Percentiles rank a stretch among this genome's conserved stretches.
Evolutionary conservation across 2,113 vertebrate genomes (phyloP).

Genomic region (Entosphenus tridentatus): DNA sequence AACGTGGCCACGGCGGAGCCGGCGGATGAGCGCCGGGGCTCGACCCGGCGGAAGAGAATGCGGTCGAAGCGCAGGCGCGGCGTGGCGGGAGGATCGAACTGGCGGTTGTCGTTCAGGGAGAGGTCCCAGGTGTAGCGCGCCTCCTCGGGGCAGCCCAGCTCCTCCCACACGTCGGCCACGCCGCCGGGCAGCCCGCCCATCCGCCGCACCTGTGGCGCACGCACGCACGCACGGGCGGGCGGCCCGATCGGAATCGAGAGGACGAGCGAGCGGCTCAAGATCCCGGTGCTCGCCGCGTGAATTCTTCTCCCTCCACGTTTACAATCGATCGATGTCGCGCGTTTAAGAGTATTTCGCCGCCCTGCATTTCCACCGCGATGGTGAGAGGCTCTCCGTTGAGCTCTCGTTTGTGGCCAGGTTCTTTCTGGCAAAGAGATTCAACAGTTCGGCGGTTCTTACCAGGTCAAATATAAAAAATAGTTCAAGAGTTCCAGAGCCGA

Average conservation of each 20-base stretch:
- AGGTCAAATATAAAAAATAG: background rate
- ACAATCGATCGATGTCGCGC: background rate
- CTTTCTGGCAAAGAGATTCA: background rate
- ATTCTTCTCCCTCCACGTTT: background rate
- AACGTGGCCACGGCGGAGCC: conserved; percentile 16
- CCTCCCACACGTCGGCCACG: conserved; percentile 59
- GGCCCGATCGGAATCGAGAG: background rate
- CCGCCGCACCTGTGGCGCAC: conserved; percentile 36
- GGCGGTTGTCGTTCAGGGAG: conserved; percentile 44
- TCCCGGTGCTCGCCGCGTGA: background rate
- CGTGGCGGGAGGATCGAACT: conserved; percentile 12
- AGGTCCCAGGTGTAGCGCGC: conserved; percentile 89
- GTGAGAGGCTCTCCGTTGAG: background rate
- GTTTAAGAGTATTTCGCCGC: background rate
- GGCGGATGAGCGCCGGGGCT: background rate
- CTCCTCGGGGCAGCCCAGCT: conserved; percentile 45
- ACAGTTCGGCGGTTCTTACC: background rate
- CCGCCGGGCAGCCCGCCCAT: conserved; percentile 34
- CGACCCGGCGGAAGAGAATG: conserved; percentile 26
- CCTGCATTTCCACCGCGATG: background rate
- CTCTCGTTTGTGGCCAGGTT: background rate
- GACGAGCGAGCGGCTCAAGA: background rate
- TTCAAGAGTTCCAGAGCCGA: background rate
- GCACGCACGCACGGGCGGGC: background rate
- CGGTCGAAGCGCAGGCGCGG: conserved; percentile 62